These are phyloP conservation scores for Lochmaea capreae DNA, from an alignment of 2,888 invertebrate genomes.

Conservation along the genomic window DNA sequence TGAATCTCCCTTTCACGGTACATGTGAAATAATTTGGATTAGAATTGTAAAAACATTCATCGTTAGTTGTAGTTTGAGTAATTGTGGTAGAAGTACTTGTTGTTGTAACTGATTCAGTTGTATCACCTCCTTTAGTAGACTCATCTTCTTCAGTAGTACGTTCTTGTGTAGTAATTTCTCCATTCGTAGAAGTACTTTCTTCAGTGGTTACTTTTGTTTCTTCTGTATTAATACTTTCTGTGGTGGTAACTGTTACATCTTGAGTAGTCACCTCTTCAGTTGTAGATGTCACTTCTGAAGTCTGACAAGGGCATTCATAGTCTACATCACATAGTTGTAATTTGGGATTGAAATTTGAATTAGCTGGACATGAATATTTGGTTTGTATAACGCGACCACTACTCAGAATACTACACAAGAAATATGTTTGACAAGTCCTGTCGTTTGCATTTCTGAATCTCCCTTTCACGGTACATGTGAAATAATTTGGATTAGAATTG, in stretches of 20 bases:
- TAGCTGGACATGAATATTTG: constrained; percentile 45
- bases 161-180: neutral
- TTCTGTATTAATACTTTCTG: constrained; percentile 9
- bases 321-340: constrained; percentile 51
- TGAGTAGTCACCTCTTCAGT: neutral
- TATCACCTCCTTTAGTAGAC: neutral
- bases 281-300: constrained; percentile 10
- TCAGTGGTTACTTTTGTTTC: neutral
- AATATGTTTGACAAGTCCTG: constrained; percentile 50
- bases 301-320: constrained; percentile 61
- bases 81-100: neutral
- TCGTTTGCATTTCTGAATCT: constrained; percentile 65
- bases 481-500: constrained; percentile 28
- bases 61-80: neutral
- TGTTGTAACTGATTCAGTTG: neutral
- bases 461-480: constrained; percentile 59
- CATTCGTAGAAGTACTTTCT: neutral
- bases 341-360: constrained; percentile 48
- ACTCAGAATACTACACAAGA: constrained; percentile 46
- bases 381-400: constrained; percentile 58
- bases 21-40: constrained; percentile 41
- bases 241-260: neutral
- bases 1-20: constrained; percentile 63
- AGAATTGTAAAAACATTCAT: neutral
- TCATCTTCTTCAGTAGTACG: too few species aligned